A percentile compares a stretch with the other conserved stretches of the same genome.
Conservation (phyloP, 2,113 vertebrate species). For the Dascyllus trimaculatus region DNA sequence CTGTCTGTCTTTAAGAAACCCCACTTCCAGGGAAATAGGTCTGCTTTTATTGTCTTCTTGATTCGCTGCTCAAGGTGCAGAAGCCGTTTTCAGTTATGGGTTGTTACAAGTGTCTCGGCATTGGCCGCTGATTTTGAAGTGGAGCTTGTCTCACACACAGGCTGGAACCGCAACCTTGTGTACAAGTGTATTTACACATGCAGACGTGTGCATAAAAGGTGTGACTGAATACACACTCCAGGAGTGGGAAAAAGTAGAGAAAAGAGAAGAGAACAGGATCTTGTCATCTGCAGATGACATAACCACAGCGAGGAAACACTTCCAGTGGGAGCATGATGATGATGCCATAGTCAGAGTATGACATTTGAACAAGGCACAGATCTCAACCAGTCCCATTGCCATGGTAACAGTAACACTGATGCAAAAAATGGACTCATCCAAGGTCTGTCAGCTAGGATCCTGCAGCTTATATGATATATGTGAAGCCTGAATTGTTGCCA, state of each 20-base stretch:
- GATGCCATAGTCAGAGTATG: conserved; percentile 34
- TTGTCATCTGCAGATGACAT: conserved; percentile 29
- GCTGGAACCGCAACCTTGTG: neutral
- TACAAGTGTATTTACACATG: neutral
- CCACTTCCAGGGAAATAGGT: neutral
- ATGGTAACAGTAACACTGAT: conserved; percentile 39
- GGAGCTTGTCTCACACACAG: neutral
- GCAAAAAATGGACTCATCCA: conserved; percentile 1
- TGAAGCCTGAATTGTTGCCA: neutral
- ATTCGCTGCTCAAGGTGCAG: neutral
- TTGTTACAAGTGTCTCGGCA: neutral
- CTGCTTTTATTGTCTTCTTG: neutral
- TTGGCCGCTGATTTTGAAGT: conserved; percentile 10
- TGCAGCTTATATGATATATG: neutral
- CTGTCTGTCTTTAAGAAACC: neutral
- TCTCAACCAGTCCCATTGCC: conserved; percentile 12
- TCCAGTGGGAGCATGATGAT: conserved; percentile 32
- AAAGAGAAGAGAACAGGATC: conserved; percentile 5
- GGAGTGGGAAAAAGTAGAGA: conserved; percentile 7
- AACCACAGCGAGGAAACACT: conserved; percentile 28
- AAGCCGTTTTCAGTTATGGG: neutral
- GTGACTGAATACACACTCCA: neutral
- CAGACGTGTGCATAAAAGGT: neutral
- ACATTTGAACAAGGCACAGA: conserved; percentile 36
- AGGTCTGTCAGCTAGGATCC: conserved; percentile 2